Percentiles rank a stretch among this genome's conserved stretches.
phyloP scores from a whole-genome alignment of 2,888 invertebrate genomes.

The Tortricodes alternella region DNA sequence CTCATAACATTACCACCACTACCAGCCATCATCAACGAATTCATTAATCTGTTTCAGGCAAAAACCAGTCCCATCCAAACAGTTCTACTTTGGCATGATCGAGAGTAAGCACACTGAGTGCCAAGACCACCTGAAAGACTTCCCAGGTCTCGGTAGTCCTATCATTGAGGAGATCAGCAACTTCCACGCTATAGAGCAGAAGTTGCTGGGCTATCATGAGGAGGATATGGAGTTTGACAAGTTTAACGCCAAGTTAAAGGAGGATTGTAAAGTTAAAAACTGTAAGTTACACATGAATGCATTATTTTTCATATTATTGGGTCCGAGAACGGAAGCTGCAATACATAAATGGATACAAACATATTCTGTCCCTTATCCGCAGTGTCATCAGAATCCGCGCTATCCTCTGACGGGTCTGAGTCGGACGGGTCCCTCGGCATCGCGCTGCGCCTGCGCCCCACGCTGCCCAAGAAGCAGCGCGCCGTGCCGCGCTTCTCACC shows the following conservation, averaged over 20 bases:
- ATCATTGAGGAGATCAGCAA: constrained; percentile 75
- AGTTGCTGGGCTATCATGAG: constrained; percentile 67
- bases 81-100: constrained; percentile 92
- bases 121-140: constrained; percentile 67
- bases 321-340: too few species aligned
- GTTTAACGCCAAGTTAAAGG: constrained; percentile 66
- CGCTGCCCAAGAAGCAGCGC: constrained; percentile 89
- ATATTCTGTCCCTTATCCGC: constrained; percentile 31
- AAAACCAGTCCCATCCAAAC: constrained; percentile 67
- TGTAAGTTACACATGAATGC: constrained; percentile 61
- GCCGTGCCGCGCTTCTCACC: constrained; percentile 92
- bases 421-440: constrained; percentile 84
- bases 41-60: constrained; percentile 52
- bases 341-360: too few species aligned
- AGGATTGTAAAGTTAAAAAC: constrained; percentile 66
- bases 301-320: too few species aligned
- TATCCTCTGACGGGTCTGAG: constrained; percentile 80
- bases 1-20: neutral
- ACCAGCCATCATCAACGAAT: neutral
- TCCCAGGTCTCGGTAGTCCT: constrained; percentile 72
- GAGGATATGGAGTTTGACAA: constrained; percentile 72
- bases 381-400: constrained; percentile 82
- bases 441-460: constrained; percentile 88
- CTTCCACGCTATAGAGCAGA: constrained; percentile 74
- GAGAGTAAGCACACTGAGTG: constrained; percentile 67